Conservation (phyloP, 2,888 invertebrate genomes). For the Fragum sueziense region DNA sequence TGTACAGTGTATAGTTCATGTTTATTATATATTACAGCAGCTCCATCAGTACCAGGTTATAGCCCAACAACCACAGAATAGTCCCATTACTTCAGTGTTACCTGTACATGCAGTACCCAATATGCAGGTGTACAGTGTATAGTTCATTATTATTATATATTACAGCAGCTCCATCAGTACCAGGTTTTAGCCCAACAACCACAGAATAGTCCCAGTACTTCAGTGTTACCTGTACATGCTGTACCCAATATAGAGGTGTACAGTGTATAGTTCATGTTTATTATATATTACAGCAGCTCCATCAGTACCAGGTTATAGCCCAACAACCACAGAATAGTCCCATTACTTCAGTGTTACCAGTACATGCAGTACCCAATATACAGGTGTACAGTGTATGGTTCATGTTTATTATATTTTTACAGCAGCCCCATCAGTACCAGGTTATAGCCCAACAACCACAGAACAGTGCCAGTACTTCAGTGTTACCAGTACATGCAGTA, state of each 20-base stretch:
- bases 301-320: no score
- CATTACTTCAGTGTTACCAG: constrained; percentile 86
- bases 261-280: no score
- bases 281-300: no score
- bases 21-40: no score
- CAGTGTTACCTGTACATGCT: constrained; percentile 90
- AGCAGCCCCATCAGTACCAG: no score
- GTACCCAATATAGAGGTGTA: constrained; percentile 85
- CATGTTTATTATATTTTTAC: no score
- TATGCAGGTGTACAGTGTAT: no score
- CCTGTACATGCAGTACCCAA: constrained; percentile 91
- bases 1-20: no score
- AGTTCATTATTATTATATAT: no score
- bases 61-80: constrained; percentile 37
- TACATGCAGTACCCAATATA: constrained; percentile 89
- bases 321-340: constrained; percentile 34
- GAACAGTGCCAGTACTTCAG: constrained; percentile 20
- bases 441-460: constrained; percentile 47
- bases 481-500: constrained; percentile 92
- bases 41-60: no score
- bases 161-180: no score
- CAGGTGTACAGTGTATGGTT: no score
- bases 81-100: constrained; percentile 81
- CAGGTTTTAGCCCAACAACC: constrained; percentile 18
- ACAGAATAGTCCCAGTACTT: constrained; percentile 20